Evolutionary conservation across 2,113 vertebrate genomes (phyloP).

Genomic region (Myxocyprinus asiaticus): DNA sequence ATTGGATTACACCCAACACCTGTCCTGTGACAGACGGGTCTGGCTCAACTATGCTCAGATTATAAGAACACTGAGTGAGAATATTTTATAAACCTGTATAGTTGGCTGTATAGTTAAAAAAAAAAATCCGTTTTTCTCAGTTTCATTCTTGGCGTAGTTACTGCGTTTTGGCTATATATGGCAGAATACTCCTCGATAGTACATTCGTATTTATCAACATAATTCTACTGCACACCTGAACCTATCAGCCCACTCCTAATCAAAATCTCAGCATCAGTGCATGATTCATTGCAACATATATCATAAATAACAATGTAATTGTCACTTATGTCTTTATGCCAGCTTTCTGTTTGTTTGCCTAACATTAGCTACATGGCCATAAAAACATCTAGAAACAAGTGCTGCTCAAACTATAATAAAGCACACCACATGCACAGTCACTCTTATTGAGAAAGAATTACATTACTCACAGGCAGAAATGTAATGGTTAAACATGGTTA

Average conservation of each 20-base stretch:
- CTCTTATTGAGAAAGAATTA: background rate
- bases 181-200: too few relatives aligned
- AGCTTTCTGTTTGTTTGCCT: background rate
- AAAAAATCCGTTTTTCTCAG: too few relatives aligned
- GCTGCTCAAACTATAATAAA: slow-evolving; percentile 6
- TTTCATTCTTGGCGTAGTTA: too few relatives aligned
- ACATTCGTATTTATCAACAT: too few relatives aligned
- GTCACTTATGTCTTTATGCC: background rate
- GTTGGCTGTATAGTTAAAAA: too few relatives aligned
- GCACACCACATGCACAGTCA: background rate
- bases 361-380: background rate
- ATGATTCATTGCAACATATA: background rate
- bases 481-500: too few relatives aligned
- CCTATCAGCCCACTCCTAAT: background rate
- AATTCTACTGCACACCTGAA: background rate
- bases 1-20: too few relatives aligned
- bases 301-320: background rate
- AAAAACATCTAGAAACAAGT: background rate
- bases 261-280: background rate
- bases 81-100: too few relatives aligned
- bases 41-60: too few relatives aligned
- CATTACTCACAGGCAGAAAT: background rate
- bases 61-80: too few relatives aligned
- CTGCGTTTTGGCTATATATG: too few relatives aligned
- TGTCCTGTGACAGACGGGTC: too few relatives aligned